These are phyloP conservation scores for Notiomystis cincta DNA, from an alignment of 2,113 vertebrate genomes.

Conservation along the genomic window DNA sequence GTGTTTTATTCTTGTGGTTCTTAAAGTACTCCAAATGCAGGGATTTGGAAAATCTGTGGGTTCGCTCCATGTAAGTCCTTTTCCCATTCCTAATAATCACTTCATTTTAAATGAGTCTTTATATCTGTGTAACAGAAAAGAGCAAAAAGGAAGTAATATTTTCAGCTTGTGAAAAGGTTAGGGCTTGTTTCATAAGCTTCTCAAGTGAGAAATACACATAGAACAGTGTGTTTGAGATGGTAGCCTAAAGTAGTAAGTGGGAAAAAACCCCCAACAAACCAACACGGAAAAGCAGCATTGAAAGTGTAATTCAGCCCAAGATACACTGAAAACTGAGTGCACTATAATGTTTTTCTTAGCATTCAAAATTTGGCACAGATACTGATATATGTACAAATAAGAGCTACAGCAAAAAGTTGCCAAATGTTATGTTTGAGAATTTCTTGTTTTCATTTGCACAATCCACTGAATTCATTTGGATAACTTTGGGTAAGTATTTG, in stretches of 20 bases:
- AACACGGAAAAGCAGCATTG: background rate
- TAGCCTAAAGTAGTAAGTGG: background rate
- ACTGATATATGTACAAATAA: background rate
- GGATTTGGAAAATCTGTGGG: background rate
- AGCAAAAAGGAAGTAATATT: background rate
- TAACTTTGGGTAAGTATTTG: background rate
- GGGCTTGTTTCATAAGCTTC: background rate
- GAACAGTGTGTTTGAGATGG: background rate
- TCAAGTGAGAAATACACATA: background rate
- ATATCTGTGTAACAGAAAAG: background rate
- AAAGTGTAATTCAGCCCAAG: background rate
- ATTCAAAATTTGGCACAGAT: background rate
- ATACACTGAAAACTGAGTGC: background rate
- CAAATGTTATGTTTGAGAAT: background rate
- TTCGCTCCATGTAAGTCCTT: background rate
- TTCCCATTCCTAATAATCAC: background rate
- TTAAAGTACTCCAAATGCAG: background rate
- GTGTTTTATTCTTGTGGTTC: background rate
- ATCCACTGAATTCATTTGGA: fast-evolving
- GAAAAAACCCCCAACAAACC: background rate
- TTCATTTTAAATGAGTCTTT: background rate
- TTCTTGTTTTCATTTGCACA: background rate
- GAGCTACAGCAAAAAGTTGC: background rate
- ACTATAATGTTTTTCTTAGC: background rate
- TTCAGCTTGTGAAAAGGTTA: background rate